These are phyloP conservation scores for Smutsia temminckii DNA, from an alignment of 2,797 vertebrate species.

Conservation along the genomic window DNA sequence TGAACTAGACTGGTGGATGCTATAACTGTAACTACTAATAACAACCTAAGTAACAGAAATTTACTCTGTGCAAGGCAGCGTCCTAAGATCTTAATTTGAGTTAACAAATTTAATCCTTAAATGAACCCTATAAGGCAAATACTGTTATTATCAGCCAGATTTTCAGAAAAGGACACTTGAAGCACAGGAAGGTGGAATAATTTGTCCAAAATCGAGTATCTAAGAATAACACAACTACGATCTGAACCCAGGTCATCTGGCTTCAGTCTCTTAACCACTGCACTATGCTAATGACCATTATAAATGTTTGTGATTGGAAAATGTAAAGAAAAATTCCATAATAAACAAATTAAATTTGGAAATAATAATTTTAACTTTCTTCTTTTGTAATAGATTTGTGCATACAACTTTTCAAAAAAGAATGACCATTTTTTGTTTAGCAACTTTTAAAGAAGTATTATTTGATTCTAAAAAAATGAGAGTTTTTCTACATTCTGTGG, in stretches of 20 bases:
- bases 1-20: not conserved
- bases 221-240: not conserved
- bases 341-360: constrained; percentile 33
- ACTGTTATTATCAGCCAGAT: not conserved
- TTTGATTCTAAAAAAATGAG: constrained; percentile 49
- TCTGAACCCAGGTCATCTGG: not conserved
- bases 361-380: not conserved
- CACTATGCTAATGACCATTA: not conserved
- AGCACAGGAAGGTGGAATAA: not conserved
- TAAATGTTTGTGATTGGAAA: not conserved
- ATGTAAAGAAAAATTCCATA: not conserved
- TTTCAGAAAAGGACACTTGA: constrained; percentile 32
- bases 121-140: not conserved
- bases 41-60: not conserved
- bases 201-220: constrained; percentile 21
- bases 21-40: not conserved
- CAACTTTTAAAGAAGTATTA: not conserved
- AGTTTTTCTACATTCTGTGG: not conserved
- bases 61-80: not conserved
- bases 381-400: not conserved
- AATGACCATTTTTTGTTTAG: not conserved
- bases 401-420: not conserved
- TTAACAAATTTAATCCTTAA: not conserved
- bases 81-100: not conserved
- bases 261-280: not conserved